A percentile compares a stretch with the other conserved stretches of the same genome.
phyloP scores from a whole-genome alignment of 2,113 vertebrate genomes.

The Centrocercus urophasianus region DNA sequence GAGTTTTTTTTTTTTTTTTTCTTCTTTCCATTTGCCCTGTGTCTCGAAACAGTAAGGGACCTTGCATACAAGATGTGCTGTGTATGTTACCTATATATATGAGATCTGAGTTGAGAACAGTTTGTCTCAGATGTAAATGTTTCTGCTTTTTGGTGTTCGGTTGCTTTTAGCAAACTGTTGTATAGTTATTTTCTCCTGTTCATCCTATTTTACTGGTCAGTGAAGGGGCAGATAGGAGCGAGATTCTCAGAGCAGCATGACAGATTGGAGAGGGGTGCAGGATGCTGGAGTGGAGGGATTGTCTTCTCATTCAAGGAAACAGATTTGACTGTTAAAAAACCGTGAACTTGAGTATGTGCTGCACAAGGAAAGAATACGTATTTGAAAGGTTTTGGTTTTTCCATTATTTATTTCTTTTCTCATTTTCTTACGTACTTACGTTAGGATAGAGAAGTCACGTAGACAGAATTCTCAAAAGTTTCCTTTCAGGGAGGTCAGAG shows the following conservation, averaged over 20 bases:
- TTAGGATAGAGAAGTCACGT: neutral
- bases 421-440: neutral
- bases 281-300: neutral
- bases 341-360: neutral
- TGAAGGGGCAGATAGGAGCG: neutral
- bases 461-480: neutral
- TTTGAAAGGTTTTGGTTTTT: neutral
- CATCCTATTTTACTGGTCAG: neutral
- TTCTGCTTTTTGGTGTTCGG: neutral
- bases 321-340: neutral
- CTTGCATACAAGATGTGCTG: neutral
- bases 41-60: constrained; percentile 8
- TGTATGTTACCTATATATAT: constrained; percentile 6
- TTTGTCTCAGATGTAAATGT: neutral
- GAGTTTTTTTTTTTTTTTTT: neutral
- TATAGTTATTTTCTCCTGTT: neutral
- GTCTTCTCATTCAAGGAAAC: neutral
- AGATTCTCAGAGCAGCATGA: neutral
- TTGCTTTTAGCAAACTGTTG: neutral
- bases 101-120: constrained; percentile 9
- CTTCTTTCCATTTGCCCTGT: neutral
- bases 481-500: neutral
- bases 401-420: neutral
- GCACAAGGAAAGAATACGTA: neutral
- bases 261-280: neutral